Base-by-base conservation (phyloP, 2,113 vertebrate genomes). In the Agapornis roseicollis region DNA sequence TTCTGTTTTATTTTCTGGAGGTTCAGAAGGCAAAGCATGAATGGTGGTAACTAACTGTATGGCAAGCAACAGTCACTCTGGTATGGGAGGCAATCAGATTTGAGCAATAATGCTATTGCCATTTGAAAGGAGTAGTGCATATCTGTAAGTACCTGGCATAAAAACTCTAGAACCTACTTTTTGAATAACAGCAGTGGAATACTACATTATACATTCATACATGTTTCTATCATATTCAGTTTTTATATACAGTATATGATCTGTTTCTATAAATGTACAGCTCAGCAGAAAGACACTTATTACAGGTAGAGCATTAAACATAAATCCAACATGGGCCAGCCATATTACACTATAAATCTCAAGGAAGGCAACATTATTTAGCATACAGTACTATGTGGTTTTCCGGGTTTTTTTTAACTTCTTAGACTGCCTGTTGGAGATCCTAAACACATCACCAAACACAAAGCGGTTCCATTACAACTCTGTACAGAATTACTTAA, bases 271-370 rank as follows among this genome's bases (percentile, higher is more conserved):
- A 97, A 97, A 97, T 98, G 96, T 98, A 98, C 98, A 98, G 98
- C 97, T 98, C 88, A 85, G 81, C 88, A 94, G 88, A 96, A 88
- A 81, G 85, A 93, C 81, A 78, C 72, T 90, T 94, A 89, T 93
- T 93, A 49, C 90, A 97, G 85, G 95, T 97, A 97, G 77, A 97
- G 90, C 96, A 96, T 96, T 96, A 92, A 95, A 97, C 85, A 94
- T 88, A 96, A 96, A 94, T 97, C 96, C 93, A 97, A 97, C 97
- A 98, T 98, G 98, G 98, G 97, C 98, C 98, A 98, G 98, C 98
- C 98, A 98, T 91, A 98, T 98, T 97, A 95, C 88, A 96, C 93
- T 79, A 85, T 74, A 97, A 94, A 95, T 94, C 94, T 91, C 74
- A 60, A 90, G 97, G 88, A 94, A 96, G 96, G 93, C 95, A 93